Evolutionary conservation across 2,888 invertebrate species (phyloP), one percentile per base, ranked within the genome.

Genomic region (Gibbula magus): DNA sequence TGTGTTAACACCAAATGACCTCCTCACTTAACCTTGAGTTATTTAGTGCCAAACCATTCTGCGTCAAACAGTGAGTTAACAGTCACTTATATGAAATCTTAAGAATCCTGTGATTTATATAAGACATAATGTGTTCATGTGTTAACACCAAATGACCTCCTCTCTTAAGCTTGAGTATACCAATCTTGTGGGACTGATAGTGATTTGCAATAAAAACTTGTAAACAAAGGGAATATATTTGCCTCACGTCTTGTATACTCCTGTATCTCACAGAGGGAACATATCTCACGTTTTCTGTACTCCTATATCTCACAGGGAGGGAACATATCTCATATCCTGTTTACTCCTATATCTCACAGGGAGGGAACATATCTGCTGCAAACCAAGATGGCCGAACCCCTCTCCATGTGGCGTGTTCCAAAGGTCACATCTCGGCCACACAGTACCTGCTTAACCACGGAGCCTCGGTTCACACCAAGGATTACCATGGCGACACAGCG

Each of bases 391-490:
- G 95, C 39, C 94, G 96, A 81, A 96, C 97, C 0, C 95, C 96
- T 0, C 93, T 98, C 0, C 97, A 98, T 89, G 94, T 96, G 79
- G 97, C 97, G 0, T 95, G 96, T 52, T 93, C 95, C 75, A 94
- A 95, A 84, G 97, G 97, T 0, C 95, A 96, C 81, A 85, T 94
- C 0, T 91, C 94, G 0, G 94, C 96, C 0, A 96, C 97, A 0
- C 95, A 95, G 84, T 95, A 95, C 91, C 93, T 98, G 45, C 93
- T 98, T 35, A 94, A 94, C 77, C 95, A 96, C 88, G 98, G 98
- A 0, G 96, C 96, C 0, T 96, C 95, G 76, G 96, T 98, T 2
- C 97, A 98, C 90, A 93, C 95, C 54, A 95, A 96, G 84, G 96
- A 96, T 80, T 86, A 91, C 66, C 90, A 90, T 78, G 91, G 92